These are phyloP conservation scores for Mystacornis crossleyi DNA, from an alignment of 2,113 vertebrate genomes.

Conservation along the genomic window DNA sequence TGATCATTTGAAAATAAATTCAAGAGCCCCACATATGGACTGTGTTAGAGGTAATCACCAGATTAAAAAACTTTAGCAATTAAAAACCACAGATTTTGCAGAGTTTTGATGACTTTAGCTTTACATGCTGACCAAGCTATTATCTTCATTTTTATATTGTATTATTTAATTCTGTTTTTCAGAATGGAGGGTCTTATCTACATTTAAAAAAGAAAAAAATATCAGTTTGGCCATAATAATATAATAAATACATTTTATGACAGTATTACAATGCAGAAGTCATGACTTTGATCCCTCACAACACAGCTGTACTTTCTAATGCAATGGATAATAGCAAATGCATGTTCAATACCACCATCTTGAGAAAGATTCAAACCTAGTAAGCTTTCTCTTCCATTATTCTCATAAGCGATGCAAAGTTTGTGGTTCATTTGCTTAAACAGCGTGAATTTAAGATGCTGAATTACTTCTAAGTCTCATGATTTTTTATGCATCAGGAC, in stretches of 20 bases:
- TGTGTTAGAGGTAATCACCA: background rate
- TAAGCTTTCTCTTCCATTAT: background rate
- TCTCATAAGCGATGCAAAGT: background rate
- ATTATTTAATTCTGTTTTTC: background rate
- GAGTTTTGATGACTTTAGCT: background rate
- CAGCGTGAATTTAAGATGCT: background rate
- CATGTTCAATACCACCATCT: background rate
- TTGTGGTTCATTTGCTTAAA: background rate
- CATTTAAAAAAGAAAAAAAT: background rate
- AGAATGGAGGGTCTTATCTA: background rate
- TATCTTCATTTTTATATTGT: background rate
- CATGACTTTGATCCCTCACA: background rate
- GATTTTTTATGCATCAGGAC: background rate
- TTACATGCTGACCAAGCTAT: background rate
- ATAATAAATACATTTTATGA: background rate
- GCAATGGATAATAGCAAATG: background rate
- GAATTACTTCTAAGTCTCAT: background rate
- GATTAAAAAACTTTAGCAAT: background rate
- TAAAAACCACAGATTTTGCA: background rate
- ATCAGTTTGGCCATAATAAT: background rate
- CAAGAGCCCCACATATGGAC: background rate
- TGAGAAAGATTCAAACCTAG: background rate
- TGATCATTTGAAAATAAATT: background rate
- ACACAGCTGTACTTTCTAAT: background rate
- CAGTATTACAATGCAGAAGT: background rate